These are phyloP conservation scores for Epizoanthus stellaris DNA, from an alignment of 92 coral and sea anemone genomes.

Conservation along the genomic window DNA sequence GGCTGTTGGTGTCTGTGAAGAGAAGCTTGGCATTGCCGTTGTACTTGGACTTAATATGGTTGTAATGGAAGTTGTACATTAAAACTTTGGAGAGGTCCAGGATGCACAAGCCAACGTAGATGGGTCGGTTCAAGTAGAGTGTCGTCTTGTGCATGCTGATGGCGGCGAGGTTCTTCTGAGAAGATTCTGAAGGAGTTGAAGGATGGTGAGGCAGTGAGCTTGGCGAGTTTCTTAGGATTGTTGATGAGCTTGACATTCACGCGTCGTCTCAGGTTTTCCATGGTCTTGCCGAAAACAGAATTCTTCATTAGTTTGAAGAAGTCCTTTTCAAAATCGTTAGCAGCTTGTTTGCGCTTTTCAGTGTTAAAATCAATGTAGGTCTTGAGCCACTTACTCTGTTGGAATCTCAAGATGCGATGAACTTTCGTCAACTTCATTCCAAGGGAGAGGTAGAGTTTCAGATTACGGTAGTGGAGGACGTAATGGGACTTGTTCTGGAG, in stretches of 20 bases:
- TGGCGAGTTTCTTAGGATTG: slow-evolving; percentile 12
- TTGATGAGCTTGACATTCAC: slow-evolving; percentile 34
- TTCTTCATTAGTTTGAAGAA: too few species aligned
- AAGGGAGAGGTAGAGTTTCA: slow-evolving; percentile 18
- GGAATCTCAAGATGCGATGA: slow-evolving; percentile 45
- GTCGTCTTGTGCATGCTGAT: slow-evolving; percentile 40
- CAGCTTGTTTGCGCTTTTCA: slow-evolving; percentile 53
- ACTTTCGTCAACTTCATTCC: slow-evolving; percentile 32
- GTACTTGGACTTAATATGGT: slow-evolving; percentile 39
- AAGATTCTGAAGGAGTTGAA: slow-evolving; percentile 43
- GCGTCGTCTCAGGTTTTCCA: slow-evolving; percentile 20
- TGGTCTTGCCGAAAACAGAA: too few species aligned
- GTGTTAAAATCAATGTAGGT: slow-evolving; percentile 50
- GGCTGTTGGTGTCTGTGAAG: slow-evolving; percentile 62
- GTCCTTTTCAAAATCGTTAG: too few species aligned
- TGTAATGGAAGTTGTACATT: slow-evolving; percentile 58
- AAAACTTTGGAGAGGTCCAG: slow-evolving; percentile 56
- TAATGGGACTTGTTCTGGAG: slow-evolving; percentile 11
- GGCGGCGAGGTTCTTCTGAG: slow-evolving; percentile 51
- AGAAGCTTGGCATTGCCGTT: slow-evolving; percentile 34
- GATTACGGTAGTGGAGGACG: slow-evolving; percentile 26
- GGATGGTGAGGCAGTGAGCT: slow-evolving; percentile 36
- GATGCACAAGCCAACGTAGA: slow-evolving; percentile 38
- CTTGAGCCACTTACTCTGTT: slow-evolving; percentile 49
- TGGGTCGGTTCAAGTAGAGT: slow-evolving; percentile 18